Percentiles rank a stretch among this genome's conserved stretches.
Conservation (phyloP, 1,140 invertebrate species). For the Rhopalosiphum maidis region DNA sequence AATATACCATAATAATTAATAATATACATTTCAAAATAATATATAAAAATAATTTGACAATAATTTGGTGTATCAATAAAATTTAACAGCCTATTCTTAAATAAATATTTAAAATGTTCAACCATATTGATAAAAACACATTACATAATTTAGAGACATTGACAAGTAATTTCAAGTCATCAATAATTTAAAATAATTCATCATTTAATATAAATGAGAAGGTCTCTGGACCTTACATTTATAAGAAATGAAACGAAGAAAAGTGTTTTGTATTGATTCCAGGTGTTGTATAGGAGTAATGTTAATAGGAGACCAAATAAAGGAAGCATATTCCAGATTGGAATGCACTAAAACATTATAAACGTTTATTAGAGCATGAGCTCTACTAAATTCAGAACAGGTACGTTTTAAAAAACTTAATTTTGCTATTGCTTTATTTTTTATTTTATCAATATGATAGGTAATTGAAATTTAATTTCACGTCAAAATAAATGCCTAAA, state of each 20-base stretch:
- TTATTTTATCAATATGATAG: not conserved
- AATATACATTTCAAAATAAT: no score
- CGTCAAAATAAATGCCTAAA: not conserved
- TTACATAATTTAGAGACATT: no score
- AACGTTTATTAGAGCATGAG: not conserved
- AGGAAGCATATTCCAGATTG: not conserved
- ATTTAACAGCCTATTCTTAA: no score
- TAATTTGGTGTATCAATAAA: no score
- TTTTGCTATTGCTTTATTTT: not conserved
- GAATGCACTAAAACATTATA: not conserved
- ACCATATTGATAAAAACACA: no score
- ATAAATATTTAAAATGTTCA: no score
- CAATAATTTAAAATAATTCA: not conserved
- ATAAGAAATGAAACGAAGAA: no score
- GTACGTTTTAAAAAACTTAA: not conserved
- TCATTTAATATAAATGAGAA: not conserved
- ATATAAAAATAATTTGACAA: no score
- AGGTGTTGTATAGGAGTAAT: not conserved
- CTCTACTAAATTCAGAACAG: not conserved
- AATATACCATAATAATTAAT: no score
- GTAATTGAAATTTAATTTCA: conserved; percentile 1
- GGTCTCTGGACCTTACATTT: no score
- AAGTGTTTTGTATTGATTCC: no score
- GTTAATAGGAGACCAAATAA: not conserved
- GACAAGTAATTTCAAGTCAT: not conserved